Conservation (phyloP, 2,888 invertebrate genomes). For the Trimorus sp. region DNA sequence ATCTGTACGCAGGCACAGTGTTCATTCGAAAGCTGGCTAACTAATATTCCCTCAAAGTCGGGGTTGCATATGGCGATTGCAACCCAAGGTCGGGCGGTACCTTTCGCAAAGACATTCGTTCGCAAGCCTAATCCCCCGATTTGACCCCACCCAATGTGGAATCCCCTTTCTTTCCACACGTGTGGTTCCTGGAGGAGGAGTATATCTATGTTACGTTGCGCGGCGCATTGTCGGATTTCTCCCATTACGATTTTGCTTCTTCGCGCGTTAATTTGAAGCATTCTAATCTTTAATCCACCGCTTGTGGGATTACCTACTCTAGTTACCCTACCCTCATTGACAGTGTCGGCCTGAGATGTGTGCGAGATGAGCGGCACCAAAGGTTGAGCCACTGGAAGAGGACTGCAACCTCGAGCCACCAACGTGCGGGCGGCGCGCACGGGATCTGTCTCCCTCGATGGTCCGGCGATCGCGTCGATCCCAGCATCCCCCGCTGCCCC, state of each 20-base stretch:
- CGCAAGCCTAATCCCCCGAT: not conserved
- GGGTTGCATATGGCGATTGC: constrained; percentile 4
- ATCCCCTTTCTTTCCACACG: no score
- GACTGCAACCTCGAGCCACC: not conserved
- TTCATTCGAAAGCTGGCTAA: constrained; percentile 47
- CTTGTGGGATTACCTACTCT: no score
- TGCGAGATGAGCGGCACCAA: no score
- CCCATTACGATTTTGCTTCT: constrained; percentile 30
- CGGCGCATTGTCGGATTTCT: constrained; percentile 39
- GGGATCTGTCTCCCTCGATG: not conserved
- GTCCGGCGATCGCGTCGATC: not conserved
- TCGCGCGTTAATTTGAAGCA: constrained; percentile 48
- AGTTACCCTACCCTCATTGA: no score
- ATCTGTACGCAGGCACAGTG: constrained; percentile 53
- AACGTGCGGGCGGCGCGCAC: constrained; percentile 10
- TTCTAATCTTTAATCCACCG: not conserved
- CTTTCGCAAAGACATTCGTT: not conserved
- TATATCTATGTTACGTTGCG: constrained; percentile 40
- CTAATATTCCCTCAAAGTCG: not conserved
- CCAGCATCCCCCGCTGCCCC: not conserved
- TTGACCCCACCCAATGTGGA: not conserved
- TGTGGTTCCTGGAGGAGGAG: constrained; percentile 60
- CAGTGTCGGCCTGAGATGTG: no score
- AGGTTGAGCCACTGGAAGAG: no score
- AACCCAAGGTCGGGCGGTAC: not conserved